A percentile compares a stretch with the other conserved stretches of the same genome.
phyloP scores from a whole-genome alignment of 1,140 invertebrate species.

The Aphaenogaster floridana region DNA sequence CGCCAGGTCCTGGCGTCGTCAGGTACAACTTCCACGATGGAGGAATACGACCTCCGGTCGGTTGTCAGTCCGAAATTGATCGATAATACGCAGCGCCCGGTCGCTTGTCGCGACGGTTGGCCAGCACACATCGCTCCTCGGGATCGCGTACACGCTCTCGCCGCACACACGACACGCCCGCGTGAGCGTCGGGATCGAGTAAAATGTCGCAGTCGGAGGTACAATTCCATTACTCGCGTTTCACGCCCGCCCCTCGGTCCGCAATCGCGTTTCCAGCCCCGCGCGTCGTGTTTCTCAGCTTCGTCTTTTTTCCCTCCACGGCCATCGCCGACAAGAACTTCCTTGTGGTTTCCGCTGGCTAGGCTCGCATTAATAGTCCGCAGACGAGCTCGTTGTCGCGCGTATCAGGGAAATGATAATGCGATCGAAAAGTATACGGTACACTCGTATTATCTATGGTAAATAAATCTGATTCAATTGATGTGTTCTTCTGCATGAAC shows the following conservation, averaged over 20 bases:
- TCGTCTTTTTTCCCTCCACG: conserved; percentile 33
- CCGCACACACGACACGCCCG: conserved; percentile 31
- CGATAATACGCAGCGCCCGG: conserved; percentile 57
- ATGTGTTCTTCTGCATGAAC: not conserved
- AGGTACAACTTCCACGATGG: not conserved
- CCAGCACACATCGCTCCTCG: conserved; percentile 2
- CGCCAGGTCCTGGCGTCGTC: conserved; percentile 33
- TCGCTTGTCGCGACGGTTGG: not conserved
- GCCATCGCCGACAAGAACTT: not conserved
- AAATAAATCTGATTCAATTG: not conserved
- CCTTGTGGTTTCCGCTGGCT: conserved; percentile 42
- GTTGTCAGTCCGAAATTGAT: conserved; percentile 59
- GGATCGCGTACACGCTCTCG: conserved; percentile 33
- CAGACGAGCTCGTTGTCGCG: conserved; percentile 32
- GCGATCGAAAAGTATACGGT: conserved; percentile 2
- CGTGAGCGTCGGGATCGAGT: conserved; percentile 37
- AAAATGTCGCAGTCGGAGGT: conserved; percentile 59
- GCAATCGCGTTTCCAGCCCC: conserved; percentile 70
- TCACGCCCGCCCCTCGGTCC: conserved; percentile 41
- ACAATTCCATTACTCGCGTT: conserved; percentile 69
- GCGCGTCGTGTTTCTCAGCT: conserved; percentile 43
- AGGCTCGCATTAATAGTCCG: conserved; percentile 59
- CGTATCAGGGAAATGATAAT: not conserved
- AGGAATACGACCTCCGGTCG: conserved; percentile 25
- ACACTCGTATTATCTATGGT: not conserved